Percentiles rank a stretch among this genome's conserved stretches.
Evolutionary conservation across 35 echinoderm and acorn worm genomes (phyloP).

Genomic region (Anneissia japonica): DNA sequence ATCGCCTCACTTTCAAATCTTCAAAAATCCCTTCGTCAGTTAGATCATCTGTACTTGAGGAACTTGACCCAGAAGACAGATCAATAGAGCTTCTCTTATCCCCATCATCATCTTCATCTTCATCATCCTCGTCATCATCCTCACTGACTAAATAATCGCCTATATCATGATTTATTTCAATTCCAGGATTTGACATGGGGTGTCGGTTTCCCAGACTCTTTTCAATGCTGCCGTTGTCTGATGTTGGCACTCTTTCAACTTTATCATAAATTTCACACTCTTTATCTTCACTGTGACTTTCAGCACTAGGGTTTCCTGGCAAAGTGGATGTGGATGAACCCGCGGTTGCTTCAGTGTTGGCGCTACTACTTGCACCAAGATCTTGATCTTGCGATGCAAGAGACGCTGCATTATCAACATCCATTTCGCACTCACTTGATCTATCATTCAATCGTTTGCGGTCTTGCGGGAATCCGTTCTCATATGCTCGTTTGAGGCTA

Average conservation of each 20-base stretch:
- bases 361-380: background rate
- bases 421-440: slow-evolving; percentile 73
- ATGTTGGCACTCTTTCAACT: background rate
- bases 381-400: background rate
- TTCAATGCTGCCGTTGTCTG: background rate
- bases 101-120: background rate
- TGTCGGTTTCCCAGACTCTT: background rate
- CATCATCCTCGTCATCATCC: background rate
- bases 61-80: slow-evolving; percentile 14
- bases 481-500: slow-evolving; percentile 64
- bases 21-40: slow-evolving; percentile 67
- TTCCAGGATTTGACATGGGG: background rate
- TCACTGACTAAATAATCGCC: background rate
- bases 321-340: background rate
- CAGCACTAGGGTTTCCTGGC: background rate
- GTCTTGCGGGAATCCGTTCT: slow-evolving; percentile 48
- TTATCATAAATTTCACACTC: background rate
- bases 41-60: slow-evolving; percentile 34
- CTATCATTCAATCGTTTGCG: slow-evolving; percentile 78
- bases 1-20: slow-evolving; percentile 46
- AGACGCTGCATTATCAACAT: background rate
- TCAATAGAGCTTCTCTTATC: slow-evolving; percentile 32
- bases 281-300: background rate
- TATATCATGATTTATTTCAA: background rate
- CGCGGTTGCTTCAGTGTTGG: background rate